These are phyloP conservation scores for Aleadryas rufinucha DNA, from an alignment of 2,113 vertebrate species.

Conservation along the genomic window DNA sequence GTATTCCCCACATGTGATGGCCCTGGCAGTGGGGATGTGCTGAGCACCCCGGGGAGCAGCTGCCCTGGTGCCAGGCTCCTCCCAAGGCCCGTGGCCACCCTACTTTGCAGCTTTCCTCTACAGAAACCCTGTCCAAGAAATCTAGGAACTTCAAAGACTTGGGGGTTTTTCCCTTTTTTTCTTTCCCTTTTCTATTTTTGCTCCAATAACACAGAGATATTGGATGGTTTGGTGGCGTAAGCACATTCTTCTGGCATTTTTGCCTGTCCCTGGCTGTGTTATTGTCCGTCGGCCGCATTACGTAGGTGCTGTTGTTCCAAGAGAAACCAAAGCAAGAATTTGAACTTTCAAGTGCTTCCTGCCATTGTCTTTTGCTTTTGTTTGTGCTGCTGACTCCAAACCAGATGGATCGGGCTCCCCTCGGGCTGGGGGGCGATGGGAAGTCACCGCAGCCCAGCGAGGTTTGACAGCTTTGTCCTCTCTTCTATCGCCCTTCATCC, in stretches of 20 bases:
- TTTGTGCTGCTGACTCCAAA: conserved; percentile 63
- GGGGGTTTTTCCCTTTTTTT: rapidly evolving
- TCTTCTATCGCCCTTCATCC: conserved; percentile 34
- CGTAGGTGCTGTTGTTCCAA: conserved; percentile 28
- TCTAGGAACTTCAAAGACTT: not conserved
- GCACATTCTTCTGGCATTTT: conserved; percentile 37
- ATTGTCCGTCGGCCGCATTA: not conserved
- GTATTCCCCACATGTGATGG: rapidly evolving
- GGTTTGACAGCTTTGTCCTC: conserved; percentile 57
- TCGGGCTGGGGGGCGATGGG: not conserved
- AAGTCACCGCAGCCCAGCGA: not conserved
- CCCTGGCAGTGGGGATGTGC: not conserved
- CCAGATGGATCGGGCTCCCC: conserved; percentile 61
- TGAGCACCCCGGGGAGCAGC: not conserved
- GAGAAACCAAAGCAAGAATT: conserved; percentile 62
- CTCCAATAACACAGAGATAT: not conserved
- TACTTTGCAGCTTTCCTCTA: not conserved
- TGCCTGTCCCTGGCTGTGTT: not conserved
- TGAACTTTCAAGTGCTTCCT: conserved; percentile 72
- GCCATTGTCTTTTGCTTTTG: conserved; percentile 66
- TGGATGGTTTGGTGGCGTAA: not conserved
- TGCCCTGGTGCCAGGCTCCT: not conserved
- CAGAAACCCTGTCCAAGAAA: not conserved
- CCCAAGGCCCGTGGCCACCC: rapidly evolving
- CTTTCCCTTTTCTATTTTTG: conserved; percentile 12